Base-by-base conservation (phyloP, 2,797 vertebrate species). In the Leuciscus waleckii region DNA sequence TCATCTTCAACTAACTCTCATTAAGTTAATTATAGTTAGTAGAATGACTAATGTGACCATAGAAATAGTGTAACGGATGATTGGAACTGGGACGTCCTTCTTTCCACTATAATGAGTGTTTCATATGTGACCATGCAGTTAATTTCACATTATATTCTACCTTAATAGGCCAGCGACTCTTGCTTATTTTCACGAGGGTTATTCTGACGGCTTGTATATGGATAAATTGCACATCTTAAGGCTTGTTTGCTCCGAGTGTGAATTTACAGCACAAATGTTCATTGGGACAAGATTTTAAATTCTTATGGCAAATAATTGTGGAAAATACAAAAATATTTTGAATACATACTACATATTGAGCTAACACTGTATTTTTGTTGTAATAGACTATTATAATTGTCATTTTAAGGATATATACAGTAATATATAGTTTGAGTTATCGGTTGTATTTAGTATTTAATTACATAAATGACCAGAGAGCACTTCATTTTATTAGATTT, bases 181-280 rank as follows among this genome's bases (percentile, higher is more conserved):
- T 41, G 56, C 39, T 26, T 63, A 32, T 65, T 79, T 79, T 79
- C 58, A 79, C 58, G 46, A n/a, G 77, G 37, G 61, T 46, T 65
- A 43, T 65, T 43, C 39, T 65, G 56, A 3, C 16, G 2, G 9
- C 26, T 43, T 65, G 19, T 65, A 32, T 65, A 46, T 46, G 77
- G 39, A 65, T 29, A 29, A 43, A 46, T 79, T 37, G 5, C 39
- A 32, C 5, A 65, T 61, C 54, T 58, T 1, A 26, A 39, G 23
- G n/a, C 26, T 79, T 63, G 58, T 65, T 79, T 41, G 39, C 11
- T 46, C 23, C 1, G 4, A 43, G 56, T 26, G 56, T 79, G 76
- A 79, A 43, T 79, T 26, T 63, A 43, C 37, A 19, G 51, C 11
- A 77, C 35, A 26, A 5, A 19, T 39, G 21, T 39, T 37, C 13